These are phyloP conservation scores for Phoeniculus purpureus DNA, from an alignment of 2,797 vertebrate species.

Conservation along the genomic window DNA sequence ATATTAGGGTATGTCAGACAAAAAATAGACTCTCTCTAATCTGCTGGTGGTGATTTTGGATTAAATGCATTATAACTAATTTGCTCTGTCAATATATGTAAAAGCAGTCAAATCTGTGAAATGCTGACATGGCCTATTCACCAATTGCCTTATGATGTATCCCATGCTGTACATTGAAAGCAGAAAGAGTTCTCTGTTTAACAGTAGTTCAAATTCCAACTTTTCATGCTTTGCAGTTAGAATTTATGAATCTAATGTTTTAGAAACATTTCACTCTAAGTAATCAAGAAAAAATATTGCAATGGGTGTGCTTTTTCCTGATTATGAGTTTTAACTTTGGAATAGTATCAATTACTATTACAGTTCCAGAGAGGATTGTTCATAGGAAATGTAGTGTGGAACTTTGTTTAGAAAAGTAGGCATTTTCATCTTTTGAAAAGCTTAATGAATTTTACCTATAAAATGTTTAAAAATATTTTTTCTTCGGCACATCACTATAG, in stretches of 20 bases:
- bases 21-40: background rate
- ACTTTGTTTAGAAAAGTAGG: background rate
- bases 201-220: background rate
- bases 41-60: background rate
- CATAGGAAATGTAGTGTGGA: background rate
- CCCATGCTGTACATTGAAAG: background rate
- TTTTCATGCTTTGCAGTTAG: background rate
- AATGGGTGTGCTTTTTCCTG: background rate
- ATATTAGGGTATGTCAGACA: background rate
- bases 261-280: background rate
- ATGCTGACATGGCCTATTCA: background rate
- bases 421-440: constrained; percentile 9
- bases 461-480: constrained; percentile 20
- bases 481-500: constrained; percentile 17
- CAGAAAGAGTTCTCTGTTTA: background rate
- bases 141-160: fast-evolving
- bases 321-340: background rate
- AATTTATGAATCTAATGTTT: background rate
- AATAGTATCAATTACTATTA: background rate
- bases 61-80: background rate
- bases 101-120: background rate
- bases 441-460: constrained; percentile 36
- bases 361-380: background rate
- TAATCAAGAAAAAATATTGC: background rate
- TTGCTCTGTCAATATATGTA: background rate